Evolutionary conservation across 2,797 vertebrate genomes (phyloP).

Genomic region (Eulemur rubriventer): DNA sequence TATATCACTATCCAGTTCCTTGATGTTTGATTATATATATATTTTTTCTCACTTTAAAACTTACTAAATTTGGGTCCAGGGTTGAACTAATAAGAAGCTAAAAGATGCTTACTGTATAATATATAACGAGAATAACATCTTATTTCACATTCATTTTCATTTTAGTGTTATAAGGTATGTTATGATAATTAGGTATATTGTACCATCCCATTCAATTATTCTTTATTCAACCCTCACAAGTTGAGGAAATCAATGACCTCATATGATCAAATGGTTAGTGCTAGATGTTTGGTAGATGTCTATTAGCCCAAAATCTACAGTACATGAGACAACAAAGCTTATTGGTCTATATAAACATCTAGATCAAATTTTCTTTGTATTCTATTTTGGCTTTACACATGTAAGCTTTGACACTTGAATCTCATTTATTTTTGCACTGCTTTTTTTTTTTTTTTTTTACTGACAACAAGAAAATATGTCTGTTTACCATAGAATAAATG

Average conservation of each 20-base stretch:
- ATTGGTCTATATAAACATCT: constrained; percentile 47
- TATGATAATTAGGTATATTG: neutral
- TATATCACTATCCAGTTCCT: neutral
- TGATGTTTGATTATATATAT: neutral
- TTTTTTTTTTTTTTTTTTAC: constrained; percentile 68
- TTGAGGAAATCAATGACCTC: constrained; percentile 7
- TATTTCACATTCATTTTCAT: neutral
- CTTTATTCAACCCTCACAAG: neutral
- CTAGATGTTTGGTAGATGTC: neutral
- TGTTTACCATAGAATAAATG: constrained; percentile 85
- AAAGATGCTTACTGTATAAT: neutral
- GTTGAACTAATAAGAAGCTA: neutral
- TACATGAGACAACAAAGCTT: neutral
- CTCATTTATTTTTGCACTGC: constrained; percentile 75
- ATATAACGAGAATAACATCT: neutral
- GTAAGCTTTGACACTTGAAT: constrained; percentile 76
- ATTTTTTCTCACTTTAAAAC: neutral
- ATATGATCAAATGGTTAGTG: neutral
- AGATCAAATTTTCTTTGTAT: constrained; percentile 65
- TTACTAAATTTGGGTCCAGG: neutral
- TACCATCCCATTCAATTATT: neutral
- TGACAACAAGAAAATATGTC: constrained; percentile 84
- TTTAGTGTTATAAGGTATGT: neutral
- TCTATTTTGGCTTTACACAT: constrained; percentile 74
- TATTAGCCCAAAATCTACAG: neutral